Conservation (phyloP, 1,140 invertebrate genomes). For the Brachionus plicatilis region DNA sequence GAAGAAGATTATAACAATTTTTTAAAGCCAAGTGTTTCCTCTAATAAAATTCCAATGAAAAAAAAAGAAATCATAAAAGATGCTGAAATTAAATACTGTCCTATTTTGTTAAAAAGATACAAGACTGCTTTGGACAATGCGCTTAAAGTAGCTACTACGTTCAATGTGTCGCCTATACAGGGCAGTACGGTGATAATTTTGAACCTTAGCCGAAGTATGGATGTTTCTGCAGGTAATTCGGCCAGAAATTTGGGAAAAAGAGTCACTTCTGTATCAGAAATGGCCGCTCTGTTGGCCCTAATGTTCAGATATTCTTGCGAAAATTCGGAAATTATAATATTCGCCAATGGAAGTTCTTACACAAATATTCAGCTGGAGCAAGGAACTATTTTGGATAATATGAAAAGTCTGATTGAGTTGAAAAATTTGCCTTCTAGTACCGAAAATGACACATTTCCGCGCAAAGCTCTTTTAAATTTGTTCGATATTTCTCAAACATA, state of each 20-base stretch:
- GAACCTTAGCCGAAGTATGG: constrained; percentile 46
- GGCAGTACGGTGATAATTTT: constrained; percentile 54
- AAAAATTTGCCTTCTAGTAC: neutral
- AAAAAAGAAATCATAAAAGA: neutral
- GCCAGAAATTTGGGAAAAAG: constrained; percentile 50
- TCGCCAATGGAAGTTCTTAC: constrained; percentile 41
- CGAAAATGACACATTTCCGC: neutral
- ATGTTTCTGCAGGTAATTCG: constrained; percentile 45
- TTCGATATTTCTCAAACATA: constrained; percentile 8
- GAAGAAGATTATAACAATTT: constrained; percentile 49
- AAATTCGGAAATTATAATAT: constrained; percentile 50
- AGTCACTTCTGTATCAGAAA: constrained; percentile 44
- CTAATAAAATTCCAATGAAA: neutral
- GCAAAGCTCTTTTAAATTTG: constrained; percentile 4
- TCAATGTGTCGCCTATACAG: constrained; percentile 55
- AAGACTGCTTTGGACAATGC: constrained; percentile 54
- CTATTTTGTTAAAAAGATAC: constrained; percentile 47
- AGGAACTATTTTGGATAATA: constrained; percentile 54
- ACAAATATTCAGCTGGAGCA: constrained; percentile 45
- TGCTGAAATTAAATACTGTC: constrained; percentile 1
- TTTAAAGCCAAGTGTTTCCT: constrained; percentile 45
- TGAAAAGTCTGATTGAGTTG: constrained; percentile 43
- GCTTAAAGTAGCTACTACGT: constrained; percentile 54
- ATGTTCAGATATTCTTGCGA: constrained; percentile 59
- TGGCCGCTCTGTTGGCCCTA: constrained; percentile 52